Base-by-base conservation (phyloP, 2,797 vertebrate genomes). In the Rhincodon typus region DNA sequence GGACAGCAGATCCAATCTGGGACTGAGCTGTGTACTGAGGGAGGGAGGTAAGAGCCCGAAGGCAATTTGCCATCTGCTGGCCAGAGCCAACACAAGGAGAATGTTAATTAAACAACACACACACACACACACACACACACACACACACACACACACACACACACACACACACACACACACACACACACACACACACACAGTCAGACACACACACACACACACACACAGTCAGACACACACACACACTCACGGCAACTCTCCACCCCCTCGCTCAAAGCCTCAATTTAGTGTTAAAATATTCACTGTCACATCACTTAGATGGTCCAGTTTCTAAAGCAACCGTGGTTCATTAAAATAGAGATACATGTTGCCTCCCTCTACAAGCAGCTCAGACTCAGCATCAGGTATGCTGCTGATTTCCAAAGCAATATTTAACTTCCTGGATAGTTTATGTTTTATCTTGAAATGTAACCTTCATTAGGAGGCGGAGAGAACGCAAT, bases 241-340 rank as follows among this genome's bases (percentile, higher is more conserved):
- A 91, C 4, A n/a, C 88, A 38, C 90, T 93, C 62, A 93, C 5
- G n/a, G n/a, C n/a, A 67, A 7, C 90, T 93, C 90, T 42, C 90
- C 90, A 67, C 90, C 90, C 66, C 62, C 90, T 67, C n/a, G 7
- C 30, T 93, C 90, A 93, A 93, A 93, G 62, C 62, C 57, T 93
- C 66, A 38, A 19, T 67, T 66, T 91, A 91, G 57, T 38, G 62
- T 67, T 91, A 67, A 93, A 93, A 67, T 38, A 93, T 93, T 67
- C 90, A 12, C 57, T 25, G 62, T 66, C 62, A 12, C n/a, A n/a
- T 38, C 34, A 67, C 19, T 93, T 10, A 66, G 19, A 93, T 67
- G 34, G 62, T 93, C 90, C 90, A 42, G 90, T 67, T 93, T 38
- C 90, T 93, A 38, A 93, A 67, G 57, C 90, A 93, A 67, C 7